Evolutionary conservation across 2,888 invertebrate genomes (phyloP).

Genomic region (Fragum fragum): DNA sequence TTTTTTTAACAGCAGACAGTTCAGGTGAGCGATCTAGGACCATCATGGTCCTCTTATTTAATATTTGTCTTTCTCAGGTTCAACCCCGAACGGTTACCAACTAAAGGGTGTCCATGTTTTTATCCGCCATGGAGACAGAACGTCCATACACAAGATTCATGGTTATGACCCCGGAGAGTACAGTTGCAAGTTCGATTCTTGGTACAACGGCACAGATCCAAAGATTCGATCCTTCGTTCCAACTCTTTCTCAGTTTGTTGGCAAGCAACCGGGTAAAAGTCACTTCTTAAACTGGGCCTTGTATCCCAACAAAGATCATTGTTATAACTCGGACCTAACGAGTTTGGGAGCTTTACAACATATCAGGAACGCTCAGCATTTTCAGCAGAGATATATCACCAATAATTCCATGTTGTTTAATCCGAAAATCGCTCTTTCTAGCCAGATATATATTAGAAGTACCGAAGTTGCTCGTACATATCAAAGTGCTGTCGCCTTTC

Average conservation of each 20-base stretch:
- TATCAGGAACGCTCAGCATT: conserved; percentile 91
- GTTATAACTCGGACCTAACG: conserved; percentile 95
- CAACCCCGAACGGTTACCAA: conserved; percentile 61
- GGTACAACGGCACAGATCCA: conserved; percentile 48
- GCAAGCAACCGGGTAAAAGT: conserved; percentile 87
- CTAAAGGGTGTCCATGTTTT: conserved; percentile 86
- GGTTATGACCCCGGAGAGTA: conserved; percentile 90
- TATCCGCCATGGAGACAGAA: conserved; percentile 96
- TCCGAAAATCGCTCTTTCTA: conserved; percentile 80
- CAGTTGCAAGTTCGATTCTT: conserved; percentile 90
- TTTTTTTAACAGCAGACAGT: too few relatives aligned
- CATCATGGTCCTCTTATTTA: too few relatives aligned
- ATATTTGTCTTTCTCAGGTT: conserved; percentile 71
- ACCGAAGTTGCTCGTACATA: conserved; percentile 96
- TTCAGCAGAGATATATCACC: conserved; percentile 87
- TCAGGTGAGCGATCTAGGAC: too few relatives aligned
- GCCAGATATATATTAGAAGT: conserved; percentile 90
- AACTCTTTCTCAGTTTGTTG: conserved; percentile 53
- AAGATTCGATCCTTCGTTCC: conserved; percentile 28
- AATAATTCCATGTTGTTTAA: conserved; percentile 81
- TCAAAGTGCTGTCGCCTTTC: conserved; percentile 94
- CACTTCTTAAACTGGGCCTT: conserved; percentile 77
- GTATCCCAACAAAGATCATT: conserved; percentile 86
- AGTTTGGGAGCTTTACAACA: conserved; percentile 93
- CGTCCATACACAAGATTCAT: conserved; percentile 94